Base-by-base conservation (phyloP, 2,797 vertebrate species). In the Falco biarmicus region DNA sequence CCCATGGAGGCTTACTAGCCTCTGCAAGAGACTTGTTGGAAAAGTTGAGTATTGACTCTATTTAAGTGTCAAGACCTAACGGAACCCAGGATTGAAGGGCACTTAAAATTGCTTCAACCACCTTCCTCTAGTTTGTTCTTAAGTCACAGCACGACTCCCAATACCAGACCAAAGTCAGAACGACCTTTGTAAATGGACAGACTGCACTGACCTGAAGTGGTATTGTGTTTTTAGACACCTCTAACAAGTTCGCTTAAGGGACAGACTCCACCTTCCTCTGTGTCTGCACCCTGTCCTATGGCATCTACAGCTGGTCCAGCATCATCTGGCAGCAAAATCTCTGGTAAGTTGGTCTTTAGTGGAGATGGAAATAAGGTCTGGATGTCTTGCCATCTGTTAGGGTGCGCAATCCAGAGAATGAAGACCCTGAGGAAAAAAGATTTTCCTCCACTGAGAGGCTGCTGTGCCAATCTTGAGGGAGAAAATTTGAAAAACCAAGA, bases 211-310 rank as follows among this genome's bases (percentile, higher is more conserved):
- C 56, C 34, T 90, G 63, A 86, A 84, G 79, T 89, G 59, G 6
- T 83, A 56, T 81, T 87, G 29, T 95, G 29, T 80, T 96, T 97
- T 86, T 6, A 98, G 98, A 96, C 94, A 2, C 69, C 97, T 59
- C 71, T 96, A 10, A n/a, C 96, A 15, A 94, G 84, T 65, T 92
- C 97, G 0, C 45, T 97, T 16, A 98, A 98, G 87, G 75, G 66
- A 11, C 95, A 96, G 73, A 26, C 87, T 65, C 78, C 88, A 3
- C 57, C 97, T 64, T 92, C 95, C 10, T 85, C 97, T 28, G 25
- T 76, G 16, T 75, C 95, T 84, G 22, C 60, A 32, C 57, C 96
- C 48, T 93, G 75, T 54, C 57, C 93, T 18, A 0, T 89, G 68
- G 32, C 65, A 28, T 63, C 95, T 45, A 64, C 96, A 39, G 26